A percentile compares a stretch with the other conserved stretches of the same genome.
These are phyloP conservation scores for Cinclus cinclus DNA, from an alignment of 2,113 vertebrate species.

Conservation along the genomic window DNA sequence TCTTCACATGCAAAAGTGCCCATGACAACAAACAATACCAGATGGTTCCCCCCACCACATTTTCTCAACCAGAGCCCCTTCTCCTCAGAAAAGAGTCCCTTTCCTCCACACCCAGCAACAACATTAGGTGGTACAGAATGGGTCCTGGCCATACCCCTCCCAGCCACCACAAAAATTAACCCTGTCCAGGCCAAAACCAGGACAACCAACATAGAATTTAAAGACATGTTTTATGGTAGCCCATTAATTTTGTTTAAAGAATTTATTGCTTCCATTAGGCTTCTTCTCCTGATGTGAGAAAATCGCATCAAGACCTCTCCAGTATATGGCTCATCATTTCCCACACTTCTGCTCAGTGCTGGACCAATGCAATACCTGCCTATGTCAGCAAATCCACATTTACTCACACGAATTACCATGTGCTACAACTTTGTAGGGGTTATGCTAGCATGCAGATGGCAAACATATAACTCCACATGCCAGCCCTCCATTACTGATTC, in stretches of 20 bases:
- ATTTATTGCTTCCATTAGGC: no score
- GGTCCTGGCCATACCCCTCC: no score
- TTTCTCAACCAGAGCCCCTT: not conserved
- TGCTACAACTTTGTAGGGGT: not conserved
- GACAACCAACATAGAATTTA: no score
- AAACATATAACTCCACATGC: not conserved
- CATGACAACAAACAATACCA: not conserved
- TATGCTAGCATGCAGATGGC: not conserved
- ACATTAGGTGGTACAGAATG: no score
- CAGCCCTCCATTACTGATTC: not conserved
- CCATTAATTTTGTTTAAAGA: no score
- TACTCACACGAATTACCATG: not conserved
- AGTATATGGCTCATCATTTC: not conserved
- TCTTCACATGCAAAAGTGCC: not conserved
- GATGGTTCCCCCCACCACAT: fast-evolving
- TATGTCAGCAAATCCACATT: not conserved
- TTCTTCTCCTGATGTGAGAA: not conserved
- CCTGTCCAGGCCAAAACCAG: no score
- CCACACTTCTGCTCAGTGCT: not conserved
- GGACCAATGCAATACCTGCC: not conserved
- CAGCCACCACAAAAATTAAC: no score
- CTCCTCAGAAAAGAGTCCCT: not conserved
- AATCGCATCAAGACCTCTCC: not conserved
- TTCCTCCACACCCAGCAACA: no score
- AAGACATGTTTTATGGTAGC: no score